phyloP scores from a whole-genome alignment of 2,797 vertebrate genomes.

The Catharus ustulatus region DNA sequence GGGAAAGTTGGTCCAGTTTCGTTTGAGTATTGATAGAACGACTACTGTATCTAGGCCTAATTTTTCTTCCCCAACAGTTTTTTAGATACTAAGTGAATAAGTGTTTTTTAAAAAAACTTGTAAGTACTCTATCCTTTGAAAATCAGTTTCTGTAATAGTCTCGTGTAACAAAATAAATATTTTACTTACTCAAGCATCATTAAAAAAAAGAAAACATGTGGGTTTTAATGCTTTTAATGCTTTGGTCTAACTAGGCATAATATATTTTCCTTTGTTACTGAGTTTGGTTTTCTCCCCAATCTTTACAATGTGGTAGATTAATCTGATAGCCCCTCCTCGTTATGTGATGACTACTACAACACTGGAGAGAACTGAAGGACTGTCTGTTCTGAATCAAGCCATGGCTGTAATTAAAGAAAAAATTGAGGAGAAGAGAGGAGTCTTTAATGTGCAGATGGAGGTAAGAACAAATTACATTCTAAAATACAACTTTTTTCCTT shows the following conservation, averaged over 20 bases:
- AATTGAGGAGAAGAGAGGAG: constrained; percentile 97
- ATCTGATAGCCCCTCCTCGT: constrained; percentile 95
- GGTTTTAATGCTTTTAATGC: background rate
- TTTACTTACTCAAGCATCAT: background rate
- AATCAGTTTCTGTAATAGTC: background rate
- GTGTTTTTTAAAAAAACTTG: background rate
- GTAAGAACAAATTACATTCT: constrained; percentile 68
- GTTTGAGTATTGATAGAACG: background rate
- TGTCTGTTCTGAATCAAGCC: constrained; percentile 96
- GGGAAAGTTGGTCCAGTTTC: background rate
- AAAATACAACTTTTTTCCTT: background rate
- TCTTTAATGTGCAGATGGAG: constrained; percentile 99
- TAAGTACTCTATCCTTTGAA: background rate
- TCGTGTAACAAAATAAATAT: background rate
- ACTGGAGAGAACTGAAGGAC: constrained; percentile 95
- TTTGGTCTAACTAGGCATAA: background rate
- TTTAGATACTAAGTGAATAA: background rate
- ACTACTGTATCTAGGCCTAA: background rate
- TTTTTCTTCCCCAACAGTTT: background rate
- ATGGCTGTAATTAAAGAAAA: constrained; percentile 98
- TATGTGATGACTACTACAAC: constrained; percentile 99
- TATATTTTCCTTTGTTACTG: background rate
- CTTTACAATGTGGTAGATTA: constrained; percentile 82
- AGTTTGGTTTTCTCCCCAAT: background rate
- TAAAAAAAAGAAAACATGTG: background rate